A percentile compares a stretch with the other conserved stretches of the same genome.
Conservation (phyloP, 1,140 invertebrate species). For the Latrodectus geometricus region DNA sequence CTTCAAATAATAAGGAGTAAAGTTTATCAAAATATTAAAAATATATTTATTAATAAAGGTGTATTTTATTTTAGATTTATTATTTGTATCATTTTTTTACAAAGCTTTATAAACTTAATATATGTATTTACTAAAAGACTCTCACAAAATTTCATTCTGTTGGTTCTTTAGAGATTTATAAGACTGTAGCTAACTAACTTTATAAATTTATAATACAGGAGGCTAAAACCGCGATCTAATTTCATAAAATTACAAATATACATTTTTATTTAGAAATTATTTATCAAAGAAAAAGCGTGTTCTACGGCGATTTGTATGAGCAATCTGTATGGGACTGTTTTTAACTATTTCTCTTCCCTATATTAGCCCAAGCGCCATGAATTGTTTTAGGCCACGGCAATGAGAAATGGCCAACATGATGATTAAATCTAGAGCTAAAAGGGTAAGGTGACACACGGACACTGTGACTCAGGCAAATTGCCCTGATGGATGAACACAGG, state of each 20-base stretch:
- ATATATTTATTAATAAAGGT: conserved; percentile 25
- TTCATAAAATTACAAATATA: conserved; percentile 59
- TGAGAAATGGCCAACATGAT: conserved; percentile 60
- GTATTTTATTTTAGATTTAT: conserved; percentile 22
- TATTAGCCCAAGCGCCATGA: conserved; percentile 51
- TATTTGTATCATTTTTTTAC: conserved; percentile 26
- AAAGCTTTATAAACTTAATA: conserved; percentile 41
- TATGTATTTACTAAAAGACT: background rate
- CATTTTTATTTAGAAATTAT: conserved; percentile 57
- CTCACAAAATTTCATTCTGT: background rate
- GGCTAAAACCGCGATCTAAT: conserved; percentile 41
- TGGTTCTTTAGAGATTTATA: conserved; percentile 24
- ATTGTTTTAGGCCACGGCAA: conserved; percentile 36
- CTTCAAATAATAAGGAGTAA: conserved; percentile 24
- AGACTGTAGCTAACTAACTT: conserved; percentile 32
- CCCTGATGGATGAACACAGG: conserved; percentile 58
- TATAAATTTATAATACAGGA: conserved; percentile 49
- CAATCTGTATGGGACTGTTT: conserved; percentile 25
- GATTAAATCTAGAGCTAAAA: conserved; percentile 55
- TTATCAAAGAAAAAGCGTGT: conserved; percentile 56
- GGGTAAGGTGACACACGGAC: conserved; percentile 40
- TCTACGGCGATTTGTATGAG: conserved; percentile 61
- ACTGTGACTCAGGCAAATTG: conserved; percentile 28
- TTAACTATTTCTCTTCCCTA: background rate
- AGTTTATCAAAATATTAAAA: conserved; percentile 41